phyloP scores from a whole-genome alignment of 2,888 invertebrate genomes.

The Sympetrum striolatum region DNA sequence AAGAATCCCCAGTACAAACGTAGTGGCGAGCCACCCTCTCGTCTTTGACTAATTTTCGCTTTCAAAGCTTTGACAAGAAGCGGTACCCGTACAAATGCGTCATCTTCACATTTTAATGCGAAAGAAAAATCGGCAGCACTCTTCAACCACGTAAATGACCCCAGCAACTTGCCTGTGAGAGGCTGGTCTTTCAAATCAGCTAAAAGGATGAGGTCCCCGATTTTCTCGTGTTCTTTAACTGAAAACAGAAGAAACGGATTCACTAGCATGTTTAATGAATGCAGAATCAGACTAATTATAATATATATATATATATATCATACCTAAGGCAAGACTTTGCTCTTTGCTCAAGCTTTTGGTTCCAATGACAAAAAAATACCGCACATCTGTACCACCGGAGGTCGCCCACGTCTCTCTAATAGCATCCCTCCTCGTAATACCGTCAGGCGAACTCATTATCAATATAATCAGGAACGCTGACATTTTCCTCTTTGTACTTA shows the following conservation, averaged over 20 bases:
- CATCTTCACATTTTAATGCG: slow-evolving; percentile 93
- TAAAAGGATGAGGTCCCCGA: slow-evolving; percentile 79
- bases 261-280: neutral
- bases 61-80: slow-evolving; percentile 73
- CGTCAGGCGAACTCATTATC: slow-evolving; percentile 76
- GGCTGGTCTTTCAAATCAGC: slow-evolving; percentile 74
- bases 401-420: slow-evolving; percentile 87
- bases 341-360: slow-evolving; percentile 64
- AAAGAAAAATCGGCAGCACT: slow-evolving; percentile 69
- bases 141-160: slow-evolving; percentile 66
- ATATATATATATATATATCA: too few species aligned
- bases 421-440: slow-evolving; percentile 71
- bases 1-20: slow-evolving; percentile 96
- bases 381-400: slow-evolving; percentile 58
- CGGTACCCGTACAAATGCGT: slow-evolving; percentile 86
- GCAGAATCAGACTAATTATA: slow-evolving; percentile 47
- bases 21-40: slow-evolving; percentile 57
- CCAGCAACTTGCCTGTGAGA: slow-evolving; percentile 80
- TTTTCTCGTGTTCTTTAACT: slow-evolving; percentile 63
- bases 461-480: slow-evolving; percentile 68
- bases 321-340: neutral
- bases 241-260: neutral
- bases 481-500: neutral
- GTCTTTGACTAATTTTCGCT: slow-evolving; percentile 44
- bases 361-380: slow-evolving; percentile 78